These are phyloP conservation scores for Enteromius thamalakanensis DNA, from an alignment of 2,797 vertebrate species.

Conservation along the genomic window DNA sequence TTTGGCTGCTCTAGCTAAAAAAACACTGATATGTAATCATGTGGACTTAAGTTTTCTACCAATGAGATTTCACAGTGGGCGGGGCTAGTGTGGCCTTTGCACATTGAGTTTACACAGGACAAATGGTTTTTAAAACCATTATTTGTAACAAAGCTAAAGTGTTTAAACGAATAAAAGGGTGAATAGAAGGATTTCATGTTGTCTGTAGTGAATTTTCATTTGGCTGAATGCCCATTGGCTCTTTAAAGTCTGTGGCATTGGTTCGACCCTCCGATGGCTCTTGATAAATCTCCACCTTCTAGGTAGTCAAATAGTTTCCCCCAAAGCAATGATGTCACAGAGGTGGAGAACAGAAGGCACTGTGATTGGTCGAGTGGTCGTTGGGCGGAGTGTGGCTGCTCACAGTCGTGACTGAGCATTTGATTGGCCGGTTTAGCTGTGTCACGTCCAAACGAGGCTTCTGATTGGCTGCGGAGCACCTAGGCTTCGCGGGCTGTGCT, in stretches of 20 bases:
- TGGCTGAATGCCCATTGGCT: not conserved
- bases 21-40: no score
- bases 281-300: slow-evolving; percentile 9
- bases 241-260: not conserved
- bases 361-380: slow-evolving; percentile 43
- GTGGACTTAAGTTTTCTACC: no score
- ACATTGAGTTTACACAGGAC: no score
- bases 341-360: slow-evolving; percentile 55
- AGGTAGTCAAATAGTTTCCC: not conserved
- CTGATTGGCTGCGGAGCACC: slow-evolving; percentile 58
- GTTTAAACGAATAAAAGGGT: not conserved
- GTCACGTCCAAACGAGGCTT: slow-evolving; percentile 16
- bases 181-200: not conserved
- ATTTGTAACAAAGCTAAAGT: not conserved
- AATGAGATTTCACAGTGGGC: no score
- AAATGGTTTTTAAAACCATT: no score
- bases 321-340: slow-evolving; percentile 41
- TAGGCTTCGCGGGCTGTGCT: slow-evolving; percentile 87
- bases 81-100: no score
- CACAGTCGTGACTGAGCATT: not conserved
- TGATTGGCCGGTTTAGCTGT: slow-evolving; percentile 49
- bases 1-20: no score
- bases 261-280: not conserved
- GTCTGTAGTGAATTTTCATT: not conserved
- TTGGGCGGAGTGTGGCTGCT: slow-evolving; percentile 33